phyloP scores from a whole-genome alignment of 2,113 vertebrate species.

The Oreochromis spilurus region DNA sequence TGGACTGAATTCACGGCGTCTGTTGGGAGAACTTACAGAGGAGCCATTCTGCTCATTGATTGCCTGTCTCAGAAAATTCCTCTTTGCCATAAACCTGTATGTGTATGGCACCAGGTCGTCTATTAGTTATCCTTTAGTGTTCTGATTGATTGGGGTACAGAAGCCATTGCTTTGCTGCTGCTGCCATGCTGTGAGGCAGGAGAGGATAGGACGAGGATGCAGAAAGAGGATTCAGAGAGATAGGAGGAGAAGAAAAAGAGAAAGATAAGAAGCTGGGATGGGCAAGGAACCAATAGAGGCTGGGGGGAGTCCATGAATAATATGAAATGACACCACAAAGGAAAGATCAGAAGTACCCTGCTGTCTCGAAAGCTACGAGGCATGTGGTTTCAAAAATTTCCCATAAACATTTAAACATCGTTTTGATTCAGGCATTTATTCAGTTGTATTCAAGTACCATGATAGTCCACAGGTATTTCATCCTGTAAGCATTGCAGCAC shows the following conservation, averaged over 20 bases:
- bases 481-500: background rate
- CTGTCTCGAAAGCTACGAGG: slow-evolving; percentile 20
- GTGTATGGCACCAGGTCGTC: background rate
- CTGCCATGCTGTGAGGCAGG: slow-evolving; percentile 8
- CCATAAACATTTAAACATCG: background rate
- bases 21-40: background rate
- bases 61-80: background rate
- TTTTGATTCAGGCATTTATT: slow-evolving; percentile 8
- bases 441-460: background rate
- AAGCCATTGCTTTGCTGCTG: background rate
- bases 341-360: slow-evolving; percentile 39
- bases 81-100: background rate
- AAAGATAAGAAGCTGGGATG: slow-evolving; percentile 27
- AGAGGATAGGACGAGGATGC: background rate
- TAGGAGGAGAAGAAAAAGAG: background rate
- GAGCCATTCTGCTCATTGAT: background rate
- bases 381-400: background rate
- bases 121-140: slow-evolving; percentile 26
- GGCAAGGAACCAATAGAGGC: background rate
- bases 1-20: background rate
- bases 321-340: slow-evolving; percentile 36
- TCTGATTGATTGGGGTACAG: background rate
- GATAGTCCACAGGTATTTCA: background rate
- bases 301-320: slow-evolving; percentile 40
- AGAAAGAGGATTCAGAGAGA: slow-evolving; percentile 15